Conservation (phyloP, 2,113 vertebrate species). For the Laticauda colubrina region DNA sequence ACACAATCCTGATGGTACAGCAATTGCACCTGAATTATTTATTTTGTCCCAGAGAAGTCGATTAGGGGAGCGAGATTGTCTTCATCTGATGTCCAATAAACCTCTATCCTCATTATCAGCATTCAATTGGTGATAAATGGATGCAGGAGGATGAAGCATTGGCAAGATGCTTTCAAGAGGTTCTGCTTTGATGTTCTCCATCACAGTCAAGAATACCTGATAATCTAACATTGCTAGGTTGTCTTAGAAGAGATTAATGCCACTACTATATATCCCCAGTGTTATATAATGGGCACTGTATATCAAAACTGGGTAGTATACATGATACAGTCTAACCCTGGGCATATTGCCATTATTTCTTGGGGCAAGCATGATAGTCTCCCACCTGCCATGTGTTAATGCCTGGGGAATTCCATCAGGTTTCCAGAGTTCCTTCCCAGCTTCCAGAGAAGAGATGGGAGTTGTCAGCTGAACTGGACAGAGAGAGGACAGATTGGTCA, state of each 20-base stretch:
- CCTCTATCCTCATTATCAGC: neutral
- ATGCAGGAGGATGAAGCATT: neutral
- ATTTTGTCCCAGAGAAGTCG: neutral
- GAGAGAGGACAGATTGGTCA: neutral
- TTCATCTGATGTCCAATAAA: neutral
- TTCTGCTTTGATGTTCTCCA: neutral
- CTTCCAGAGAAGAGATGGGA: neutral
- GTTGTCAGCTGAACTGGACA: neutral
- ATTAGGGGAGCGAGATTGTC: neutral
- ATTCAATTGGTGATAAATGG: neutral
- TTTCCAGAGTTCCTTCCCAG: neutral
- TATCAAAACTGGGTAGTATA: neutral
- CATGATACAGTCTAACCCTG: neutral
- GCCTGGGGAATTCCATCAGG: conserved; percentile 4
- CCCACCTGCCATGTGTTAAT: neutral
- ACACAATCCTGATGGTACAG: neutral
- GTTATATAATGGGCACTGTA: conserved; percentile 21
- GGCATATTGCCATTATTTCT: conserved; percentile 8
- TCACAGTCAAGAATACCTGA: neutral
- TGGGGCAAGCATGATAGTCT: neutral
- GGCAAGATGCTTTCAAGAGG: neutral
- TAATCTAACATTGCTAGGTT: neutral
- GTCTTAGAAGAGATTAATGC: neutral
- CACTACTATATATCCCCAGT: neutral
- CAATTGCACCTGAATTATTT: neutral